Conservation (phyloP, 2,888 invertebrate genomes). For the Pollenia griseotomentosa region DNA sequence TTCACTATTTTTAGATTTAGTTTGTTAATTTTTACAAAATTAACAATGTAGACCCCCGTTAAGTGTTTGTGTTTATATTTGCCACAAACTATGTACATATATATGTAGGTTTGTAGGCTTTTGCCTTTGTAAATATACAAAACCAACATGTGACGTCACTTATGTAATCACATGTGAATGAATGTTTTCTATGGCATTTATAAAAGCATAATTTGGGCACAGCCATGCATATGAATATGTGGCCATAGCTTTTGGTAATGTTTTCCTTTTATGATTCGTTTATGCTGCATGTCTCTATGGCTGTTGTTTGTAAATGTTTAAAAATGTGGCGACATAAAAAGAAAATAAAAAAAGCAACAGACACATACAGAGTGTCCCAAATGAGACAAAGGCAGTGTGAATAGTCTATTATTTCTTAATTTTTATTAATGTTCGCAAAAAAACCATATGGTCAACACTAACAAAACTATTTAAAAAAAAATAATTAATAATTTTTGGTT, state of each 20-base stretch:
- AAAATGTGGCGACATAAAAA: conserved; percentile 17
- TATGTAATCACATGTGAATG: background rate
- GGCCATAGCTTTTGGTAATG: conserved; percentile 1
- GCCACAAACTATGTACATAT: background rate
- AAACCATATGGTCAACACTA: no score
- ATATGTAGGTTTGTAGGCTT: background rate
- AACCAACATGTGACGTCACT: conserved; percentile 13
- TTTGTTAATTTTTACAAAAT: no score
- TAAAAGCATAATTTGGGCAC: background rate
- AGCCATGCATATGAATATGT: background rate
- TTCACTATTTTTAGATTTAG: no score
- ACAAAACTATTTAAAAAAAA: no score
- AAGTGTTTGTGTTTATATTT: no score
- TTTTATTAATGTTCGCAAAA: no score
- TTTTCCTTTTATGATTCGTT: background rate
- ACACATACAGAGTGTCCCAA: no score
- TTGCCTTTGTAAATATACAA: background rate
- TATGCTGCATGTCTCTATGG: background rate
- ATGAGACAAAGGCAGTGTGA: no score
- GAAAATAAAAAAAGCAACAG: background rate
- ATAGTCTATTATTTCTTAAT: no score
- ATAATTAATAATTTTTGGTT: no score
- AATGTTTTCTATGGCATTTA: background rate
- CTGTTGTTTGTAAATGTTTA: conserved; percentile 19
- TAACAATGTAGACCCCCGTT: no score